These are phyloP conservation scores for Cygnus atratus DNA, from an alignment of 2,113 vertebrate species.

Conservation along the genomic window DNA sequence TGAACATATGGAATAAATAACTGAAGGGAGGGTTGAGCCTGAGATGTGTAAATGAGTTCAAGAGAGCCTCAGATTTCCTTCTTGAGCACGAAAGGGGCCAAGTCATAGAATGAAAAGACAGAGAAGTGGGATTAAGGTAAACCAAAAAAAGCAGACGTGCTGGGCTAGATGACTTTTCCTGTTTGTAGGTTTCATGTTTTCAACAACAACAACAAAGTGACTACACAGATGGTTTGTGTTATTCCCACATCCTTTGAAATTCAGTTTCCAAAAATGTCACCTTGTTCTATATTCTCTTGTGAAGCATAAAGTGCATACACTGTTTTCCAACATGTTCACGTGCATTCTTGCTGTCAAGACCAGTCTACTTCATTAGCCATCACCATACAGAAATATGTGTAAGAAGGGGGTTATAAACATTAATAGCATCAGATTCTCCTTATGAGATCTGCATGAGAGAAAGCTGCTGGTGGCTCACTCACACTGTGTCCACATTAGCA, in stretches of 20 bases:
- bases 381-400: neutral
- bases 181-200: constrained; percentile 47
- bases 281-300: constrained; percentile 22
- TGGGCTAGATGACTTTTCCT: neutral
- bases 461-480: neutral
- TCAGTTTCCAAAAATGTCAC: constrained; percentile 48
- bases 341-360: constrained; percentile 17
- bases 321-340: constrained; percentile 1
- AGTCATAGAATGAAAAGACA: neutral
- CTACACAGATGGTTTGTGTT: constrained; percentile 56
- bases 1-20: constrained; percentile 20
- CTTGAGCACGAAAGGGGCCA: neutral
- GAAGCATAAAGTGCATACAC: neutral
- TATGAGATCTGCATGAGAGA: neutral
- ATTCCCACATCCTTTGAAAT: constrained; percentile 56
- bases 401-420: neutral
- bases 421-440: neutral
- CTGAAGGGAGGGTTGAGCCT: neutral
- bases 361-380: neutral
- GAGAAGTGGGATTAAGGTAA: constrained; percentile 27
- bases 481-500: neutral
- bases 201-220: neutral
- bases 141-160: neutral
- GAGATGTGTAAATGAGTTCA: constrained; percentile 1
- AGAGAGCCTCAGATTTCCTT: neutral